Conservation (phyloP, 2,113 vertebrate genomes). For the Tetraodon nigroviridis region DNA sequence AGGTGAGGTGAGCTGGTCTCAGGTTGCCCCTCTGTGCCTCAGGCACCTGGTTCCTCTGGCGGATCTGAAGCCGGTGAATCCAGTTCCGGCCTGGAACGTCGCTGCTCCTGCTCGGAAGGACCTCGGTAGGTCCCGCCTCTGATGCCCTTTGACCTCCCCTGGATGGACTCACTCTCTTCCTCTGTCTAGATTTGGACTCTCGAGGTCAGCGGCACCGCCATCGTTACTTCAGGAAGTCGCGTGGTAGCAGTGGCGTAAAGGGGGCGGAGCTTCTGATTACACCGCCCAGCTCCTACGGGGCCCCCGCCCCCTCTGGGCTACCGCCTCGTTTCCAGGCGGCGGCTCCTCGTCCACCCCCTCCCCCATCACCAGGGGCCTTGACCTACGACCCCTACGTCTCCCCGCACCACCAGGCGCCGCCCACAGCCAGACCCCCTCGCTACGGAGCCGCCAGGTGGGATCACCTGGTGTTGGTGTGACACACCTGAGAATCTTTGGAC, state of each 20-base stretch:
- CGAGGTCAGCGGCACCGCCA: constrained; percentile 67
- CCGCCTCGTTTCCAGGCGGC: constrained; percentile 79
- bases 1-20: no score
- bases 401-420: constrained; percentile 37
- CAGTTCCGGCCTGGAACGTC: constrained; percentile 84
- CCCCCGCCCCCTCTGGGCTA: constrained; percentile 62
- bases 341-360: constrained; percentile 54
- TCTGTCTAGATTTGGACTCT: constrained; percentile 72
- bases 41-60: constrained; percentile 88
- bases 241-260: constrained; percentile 52
- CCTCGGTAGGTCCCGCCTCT: constrained; percentile 71
- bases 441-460: constrained; percentile 81
- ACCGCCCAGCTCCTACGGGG: constrained; percentile 62
- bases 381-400: constrained; percentile 70
- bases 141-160: neutral
- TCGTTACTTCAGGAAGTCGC: constrained; percentile 84
- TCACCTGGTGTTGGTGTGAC: neutral
- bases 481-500: no score
- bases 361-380: constrained; percentile 51
- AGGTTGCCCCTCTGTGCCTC: neutral
- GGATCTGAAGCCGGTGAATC: constrained; percentile 87
- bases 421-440: constrained; percentile 68
- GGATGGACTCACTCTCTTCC: neutral
- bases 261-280: constrained; percentile 82
- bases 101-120: constrained; percentile 76